Evolutionary conservation across 2,113 vertebrate genomes (phyloP), one percentile per base, ranked within the genome.

Genomic region (Campylomormyrus tamandua): DNA sequence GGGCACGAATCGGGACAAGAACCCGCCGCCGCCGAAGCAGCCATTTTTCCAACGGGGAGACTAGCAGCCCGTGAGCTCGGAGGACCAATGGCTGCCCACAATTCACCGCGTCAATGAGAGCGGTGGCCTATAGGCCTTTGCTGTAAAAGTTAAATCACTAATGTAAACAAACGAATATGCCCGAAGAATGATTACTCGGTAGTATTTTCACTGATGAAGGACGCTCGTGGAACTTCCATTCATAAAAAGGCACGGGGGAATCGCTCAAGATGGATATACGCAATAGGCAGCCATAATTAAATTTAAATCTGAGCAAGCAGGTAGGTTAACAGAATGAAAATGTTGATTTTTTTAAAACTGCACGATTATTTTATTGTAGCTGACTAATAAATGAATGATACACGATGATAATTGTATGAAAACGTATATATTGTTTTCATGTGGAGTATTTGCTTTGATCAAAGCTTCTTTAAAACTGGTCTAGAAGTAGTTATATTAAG

Each of bases 1-100:
- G 98, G 97, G 95, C 97, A 97, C 87, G 97, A 96, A 91, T 96
- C 97, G 77, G 96, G 95, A 94, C 94, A 94, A 95, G 93, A 94
- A 94, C 90, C 95, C 95, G 94, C 94, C 90, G 95, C 95, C 95
- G 96, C 96, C 95, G 96, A 94, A 93, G 96, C 96, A 96, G 96
- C 95, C 96, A 97, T 97, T 94, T 96, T 96, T 94, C 94, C 94
- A 94, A 94, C 90, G 92, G 92, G 92, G 87, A 90, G 91, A 90
- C 91, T 83, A 86, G 90, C 88, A 91, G 90, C 90, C 92, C 90
- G 92, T 92, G 91, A 66, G 87, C 91, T 90, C 87, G 92, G 92
- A 94, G 92, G 93, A 95, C 93, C 92, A 96, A 94, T 91, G 94
- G 93, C 92, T 92, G 92, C 93, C 95, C 95, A 94, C 94, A 95